phyloP scores from a whole-genome alignment of 2,113 vertebrate species.

The Hippocampus mohnikei region DNA sequence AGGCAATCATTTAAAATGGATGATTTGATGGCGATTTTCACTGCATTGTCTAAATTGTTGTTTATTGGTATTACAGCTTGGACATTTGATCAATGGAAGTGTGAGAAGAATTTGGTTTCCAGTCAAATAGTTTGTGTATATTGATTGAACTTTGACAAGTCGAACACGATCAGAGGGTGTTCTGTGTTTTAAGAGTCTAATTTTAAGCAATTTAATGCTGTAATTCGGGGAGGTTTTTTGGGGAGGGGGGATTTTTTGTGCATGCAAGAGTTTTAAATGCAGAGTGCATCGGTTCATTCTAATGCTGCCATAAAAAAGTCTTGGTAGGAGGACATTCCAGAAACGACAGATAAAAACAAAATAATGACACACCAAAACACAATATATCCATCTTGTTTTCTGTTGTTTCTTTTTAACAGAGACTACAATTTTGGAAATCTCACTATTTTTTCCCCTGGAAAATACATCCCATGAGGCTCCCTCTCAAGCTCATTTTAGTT shows the following conservation, averaged over 20 bases:
- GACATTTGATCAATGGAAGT: neutral
- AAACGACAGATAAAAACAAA: too few relatives aligned
- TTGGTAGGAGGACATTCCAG: too few relatives aligned
- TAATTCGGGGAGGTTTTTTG: neutral
- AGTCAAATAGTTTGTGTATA: neutral
- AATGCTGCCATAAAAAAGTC: too few relatives aligned
- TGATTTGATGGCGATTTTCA: neutral
- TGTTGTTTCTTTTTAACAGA: too few relatives aligned
- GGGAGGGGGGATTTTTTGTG: too few relatives aligned
- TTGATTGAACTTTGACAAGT: neutral
- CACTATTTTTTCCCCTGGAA: neutral
- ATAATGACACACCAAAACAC: too few relatives aligned
- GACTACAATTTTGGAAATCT: neutral
- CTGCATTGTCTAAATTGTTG: neutral
- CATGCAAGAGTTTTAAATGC: too few relatives aligned
- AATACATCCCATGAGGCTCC: neutral
- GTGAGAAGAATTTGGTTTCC: neutral
- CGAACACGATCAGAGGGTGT: neutral
- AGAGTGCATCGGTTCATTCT: too few relatives aligned
- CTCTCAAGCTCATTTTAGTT: conserved; percentile 8
- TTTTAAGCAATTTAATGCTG: neutral
- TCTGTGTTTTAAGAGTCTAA: neutral
- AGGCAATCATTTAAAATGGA: neutral
- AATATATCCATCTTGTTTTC: too few relatives aligned
- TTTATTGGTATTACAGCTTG: neutral